Percentiles rank a stretch among this genome's conserved stretches.
Evolutionary conservation across 2,797 vertebrate genomes (phyloP).

Genomic region (Luscinia megarhynchos): DNA sequence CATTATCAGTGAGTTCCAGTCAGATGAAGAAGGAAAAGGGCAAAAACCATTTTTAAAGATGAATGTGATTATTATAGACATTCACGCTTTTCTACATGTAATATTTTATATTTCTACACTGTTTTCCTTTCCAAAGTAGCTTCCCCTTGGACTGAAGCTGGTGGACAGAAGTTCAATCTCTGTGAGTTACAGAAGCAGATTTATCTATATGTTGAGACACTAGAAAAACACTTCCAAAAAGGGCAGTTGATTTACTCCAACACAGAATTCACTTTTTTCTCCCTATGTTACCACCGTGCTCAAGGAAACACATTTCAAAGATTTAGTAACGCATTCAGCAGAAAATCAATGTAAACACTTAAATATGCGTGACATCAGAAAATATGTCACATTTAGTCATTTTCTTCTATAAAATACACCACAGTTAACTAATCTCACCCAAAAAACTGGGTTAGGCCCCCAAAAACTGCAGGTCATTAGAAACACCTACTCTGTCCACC

Average conservation of each 20-base stretch:
- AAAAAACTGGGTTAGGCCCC: neutral
- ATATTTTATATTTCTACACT: neutral
- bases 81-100: neutral
- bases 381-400: neutral
- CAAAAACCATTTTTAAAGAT: neutral
- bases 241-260: neutral
- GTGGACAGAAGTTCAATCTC: neutral
- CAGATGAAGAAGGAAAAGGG: neutral
- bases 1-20: neutral
- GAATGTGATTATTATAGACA: neutral
- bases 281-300: neutral
- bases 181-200: neutral
- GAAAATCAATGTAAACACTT: neutral
- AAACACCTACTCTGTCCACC: conserved; percentile 38
- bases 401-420: neutral
- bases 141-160: neutral
- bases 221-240: neutral
- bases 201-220: neutral
- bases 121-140: neutral
- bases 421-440: neutral
- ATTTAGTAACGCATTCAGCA: neutral
- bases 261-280: rapidly evolving
- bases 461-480: neutral
- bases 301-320: neutral
- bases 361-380: neutral